Evolutionary conservation across 2,888 invertebrate genomes (phyloP).

Genomic region (Agrenia bidenticulata): DNA sequence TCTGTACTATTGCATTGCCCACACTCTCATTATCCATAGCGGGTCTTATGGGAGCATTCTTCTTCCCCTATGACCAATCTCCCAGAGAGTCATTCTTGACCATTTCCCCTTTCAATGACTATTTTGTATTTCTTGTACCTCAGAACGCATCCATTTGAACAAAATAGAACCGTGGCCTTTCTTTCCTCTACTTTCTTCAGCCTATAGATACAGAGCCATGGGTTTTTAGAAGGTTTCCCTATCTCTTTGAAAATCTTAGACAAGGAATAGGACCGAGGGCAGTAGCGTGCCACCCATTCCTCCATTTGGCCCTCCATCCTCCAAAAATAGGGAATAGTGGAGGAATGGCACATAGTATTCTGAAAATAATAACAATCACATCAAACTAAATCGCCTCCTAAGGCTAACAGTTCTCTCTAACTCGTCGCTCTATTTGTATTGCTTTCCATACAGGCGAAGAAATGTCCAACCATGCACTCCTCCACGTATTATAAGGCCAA

Average conservation of each 20-base stretch:
- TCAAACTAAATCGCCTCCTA: conserved; percentile 43
- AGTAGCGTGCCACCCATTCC: neutral
- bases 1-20: conserved; percentile 9
- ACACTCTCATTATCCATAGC: conserved; percentile 51
- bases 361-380: conserved; percentile 45
- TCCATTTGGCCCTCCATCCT: neutral
- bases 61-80: conserved; percentile 46
- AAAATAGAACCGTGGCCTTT: neutral
- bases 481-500: conserved; percentile 79
- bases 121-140: conserved; percentile 42
- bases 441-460: conserved; percentile 61
- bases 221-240: neutral
- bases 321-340: neutral
- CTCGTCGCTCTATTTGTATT: conserved; percentile 7
- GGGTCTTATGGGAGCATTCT: conserved; percentile 50
- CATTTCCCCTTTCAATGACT: conserved; percentile 53
- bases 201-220: neutral
- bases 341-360: conserved; percentile 5
- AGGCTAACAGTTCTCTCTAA: conserved; percentile 13
- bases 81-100: conserved; percentile 52
- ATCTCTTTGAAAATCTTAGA: neutral
- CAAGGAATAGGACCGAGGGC: neutral
- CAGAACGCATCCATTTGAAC: no score
- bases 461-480: conserved; percentile 85
- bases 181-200: conserved; percentile 3